Evolutionary conservation across 2,888 invertebrate species (phyloP), one percentile per base, ranked within the genome.

Genomic region (Andrena minutula): DNA sequence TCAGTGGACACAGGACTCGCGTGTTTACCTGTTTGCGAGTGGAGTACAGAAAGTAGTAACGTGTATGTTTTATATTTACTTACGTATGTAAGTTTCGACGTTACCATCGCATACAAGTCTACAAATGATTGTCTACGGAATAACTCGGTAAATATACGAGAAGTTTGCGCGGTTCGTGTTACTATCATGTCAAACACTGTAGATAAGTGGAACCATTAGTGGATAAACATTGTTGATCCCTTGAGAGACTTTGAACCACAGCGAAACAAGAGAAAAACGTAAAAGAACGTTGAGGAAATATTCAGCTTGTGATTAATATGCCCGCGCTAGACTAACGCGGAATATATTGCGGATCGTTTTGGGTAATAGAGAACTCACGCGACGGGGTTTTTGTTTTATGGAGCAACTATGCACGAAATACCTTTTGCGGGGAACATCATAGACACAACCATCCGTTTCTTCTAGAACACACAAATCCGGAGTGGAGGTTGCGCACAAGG

Each of bases 381-480:
- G n/a, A 12, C 6, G 0, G 56, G 68, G 20, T 49, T 68, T 51
- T 2, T n/a, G 10, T 53, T 28, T 28, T 5, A 84, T 53, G 8
- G 1, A 26, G 2, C 7, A 32, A 61, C 1, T 16, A n/a, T 23
- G 63, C 41, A 2, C 23, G 63, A 84, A 82, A 88, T 83, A 86
- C 86, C 85, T 86, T 82, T 82, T 76, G 64, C 74, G 64, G 65
- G 71, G 79, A 58, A 80, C 85, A 84, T 85, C 65, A 79, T 81
- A 83, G 78, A 82, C 82, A 84, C 70, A 80, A 83, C 82, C 80
- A 75, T 86, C 73, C 87, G 84, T 88, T 88, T 82, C 84, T 89
- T 90, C 88, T 85, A 86, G 87, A 90, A 87, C 82, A 87, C 79
- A 85, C 82, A 88, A 88, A 86, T 85, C 86, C 79, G 79, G 66